Evolutionary conservation across 2,113 vertebrate species (phyloP), one percentile per base, ranked within the genome.

Genomic region (Podocnemis expansa): DNA sequence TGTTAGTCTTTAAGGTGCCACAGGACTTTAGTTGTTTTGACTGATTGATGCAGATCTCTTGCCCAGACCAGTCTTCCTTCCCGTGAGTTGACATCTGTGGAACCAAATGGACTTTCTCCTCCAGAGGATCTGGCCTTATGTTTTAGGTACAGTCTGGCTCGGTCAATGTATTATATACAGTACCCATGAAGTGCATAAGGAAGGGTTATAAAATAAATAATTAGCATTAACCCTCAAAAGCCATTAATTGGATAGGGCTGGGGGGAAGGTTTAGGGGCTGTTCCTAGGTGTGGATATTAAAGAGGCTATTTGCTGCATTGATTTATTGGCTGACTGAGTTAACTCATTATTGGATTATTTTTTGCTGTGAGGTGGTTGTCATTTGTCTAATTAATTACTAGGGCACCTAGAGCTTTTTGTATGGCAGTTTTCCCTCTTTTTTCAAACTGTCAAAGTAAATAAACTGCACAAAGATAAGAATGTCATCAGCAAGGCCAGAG

Each of bases 111-210:
- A 38, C 49, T 78, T 29, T 51, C 31, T 22, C 70, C 14, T 87
- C 82, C 29, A 34, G 56, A 54, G 51, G 27, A 34, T 49, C 27
- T 4, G 6, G 80, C 0, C 0, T 4, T 27, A 31, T 3, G 34
- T 80, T 84, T 75, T 89, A 63, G 51, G 0, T 2, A 1, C n/a
- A 8, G 8, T 0, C 0, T 34, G 78, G 87, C 84, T 84, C 82
- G 10, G 78, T 14, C 2, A 1, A 85, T 67, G 38, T 73, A 21
- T 27, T 78, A 60, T 78, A 60, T 29, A 11, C 34, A 41, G 52
- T 10, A 7, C 24, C 16, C 1, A 3, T 21, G 27, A 34, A 2
- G 17, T 43, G 58, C 2, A 52, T 24, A 79, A 4, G 41, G 41
- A 29, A 38, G 47, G 58, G 38, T 75, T 91, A 58, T 29, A 11